Percentiles rank a stretch among this genome's conserved stretches.
These are phyloP conservation scores for Phenganax stokvisi DNA, from an alignment of 92 coral and sea anemone species.

Conservation along the genomic window DNA sequence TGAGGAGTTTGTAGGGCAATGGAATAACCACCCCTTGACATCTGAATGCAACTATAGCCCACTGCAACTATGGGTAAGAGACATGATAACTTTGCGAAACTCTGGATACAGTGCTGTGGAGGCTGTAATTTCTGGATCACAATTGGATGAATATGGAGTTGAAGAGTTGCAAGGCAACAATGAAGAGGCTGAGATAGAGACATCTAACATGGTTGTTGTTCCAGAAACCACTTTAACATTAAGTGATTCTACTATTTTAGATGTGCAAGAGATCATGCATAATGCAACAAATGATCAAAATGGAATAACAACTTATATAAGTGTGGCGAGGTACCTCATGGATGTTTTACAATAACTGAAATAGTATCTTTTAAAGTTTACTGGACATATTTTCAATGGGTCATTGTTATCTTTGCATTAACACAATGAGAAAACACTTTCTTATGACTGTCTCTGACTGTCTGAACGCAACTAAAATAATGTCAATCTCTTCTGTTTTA, in stretches of 20 bases:
- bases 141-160: neutral
- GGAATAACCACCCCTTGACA: neutral
- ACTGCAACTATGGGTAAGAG: no score
- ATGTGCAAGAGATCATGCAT: neutral
- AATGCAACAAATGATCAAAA: neutral
- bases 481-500: no score
- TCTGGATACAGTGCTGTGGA: no score
- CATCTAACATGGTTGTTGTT: conserved; percentile 16
- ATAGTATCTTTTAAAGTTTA: no score
- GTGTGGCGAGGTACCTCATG: neutral
- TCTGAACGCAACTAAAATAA: no score
- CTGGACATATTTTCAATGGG: no score
- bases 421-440: no score
- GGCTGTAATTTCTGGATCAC: no score
- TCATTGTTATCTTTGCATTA: no score
- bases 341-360: neutral
- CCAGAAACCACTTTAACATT: conserved; percentile 31
- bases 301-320: neutral
- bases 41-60: no score
- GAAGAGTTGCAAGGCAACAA: conserved; percentile 6
- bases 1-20: conserved; percentile 4
- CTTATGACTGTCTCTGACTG: no score
- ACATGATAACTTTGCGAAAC: no score
- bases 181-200: conserved; percentile 12
- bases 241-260: neutral